Base-by-base conservation (phyloP, 2,888 invertebrate species). In the Chloromyia formosa region DNA sequence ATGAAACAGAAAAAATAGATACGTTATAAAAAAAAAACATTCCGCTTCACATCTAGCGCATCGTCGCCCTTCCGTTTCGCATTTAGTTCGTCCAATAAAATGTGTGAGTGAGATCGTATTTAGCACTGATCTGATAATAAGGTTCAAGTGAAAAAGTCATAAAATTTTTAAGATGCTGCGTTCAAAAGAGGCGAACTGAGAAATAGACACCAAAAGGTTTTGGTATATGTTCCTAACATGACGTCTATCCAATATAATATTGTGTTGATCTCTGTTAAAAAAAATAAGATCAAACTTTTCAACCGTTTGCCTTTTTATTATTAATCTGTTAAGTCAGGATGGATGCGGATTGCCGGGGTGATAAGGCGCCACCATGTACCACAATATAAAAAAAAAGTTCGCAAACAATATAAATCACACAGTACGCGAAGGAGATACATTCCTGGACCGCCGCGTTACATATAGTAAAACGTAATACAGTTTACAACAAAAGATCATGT, bases 121-220 rank as follows among this genome's bases (percentile, higher is more conserved):
- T 76, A 76, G 61, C 75, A 76, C 71, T 69, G 71, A 62, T 54
- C 68, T 49, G 75, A 74, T 77, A 75, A 77, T 77, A 75, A 77
- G 64, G 73, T 74, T 58, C 76, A 77, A 77, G 77, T 77, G 77
- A 66, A 75, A 49, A 78, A 78, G 77, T 77, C 77, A 75, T 78
- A 73, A 73, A 73, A 45, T 35, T 35, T 10, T 73, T 45, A 10
- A 73, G 16, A 56, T 61, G 58, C 40, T 56, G 23, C n/a, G 16
- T 40, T 56, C 56, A 71, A 58, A 56, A 40, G 42, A 58, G 40
- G 27, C 23, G 42, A 71, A 58, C 27, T 7, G 27, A 22, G 56
- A 49, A 35, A 22, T 42, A 66, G 42, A 49, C 45, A 18, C 27
- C 27, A 35, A 35, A 35, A 35, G 27, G 27, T 35, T 35, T 35